These are phyloP conservation scores for Bradynema listronoti DNA, from an alignment of 1,140 invertebrate species.

Conservation along the genomic window DNA sequence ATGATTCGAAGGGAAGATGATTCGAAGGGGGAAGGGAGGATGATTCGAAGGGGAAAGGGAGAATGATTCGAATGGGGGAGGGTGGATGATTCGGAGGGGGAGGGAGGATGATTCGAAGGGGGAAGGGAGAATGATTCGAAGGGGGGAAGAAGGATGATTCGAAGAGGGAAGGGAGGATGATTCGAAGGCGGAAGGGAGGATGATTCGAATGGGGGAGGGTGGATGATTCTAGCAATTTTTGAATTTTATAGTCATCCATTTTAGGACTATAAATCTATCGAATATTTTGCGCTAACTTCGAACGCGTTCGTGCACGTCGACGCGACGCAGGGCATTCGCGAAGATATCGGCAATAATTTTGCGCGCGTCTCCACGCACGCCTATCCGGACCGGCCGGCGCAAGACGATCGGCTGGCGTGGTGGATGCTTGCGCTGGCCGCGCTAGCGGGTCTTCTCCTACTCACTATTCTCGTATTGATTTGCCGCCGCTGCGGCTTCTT, in stretches of 20 bases:
- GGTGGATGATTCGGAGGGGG: no score
- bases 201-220: no score
- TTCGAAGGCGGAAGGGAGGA: no score
- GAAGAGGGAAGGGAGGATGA: no score
- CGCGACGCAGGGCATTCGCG: constrained; percentile 42
- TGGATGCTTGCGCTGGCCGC: constrained; percentile 42
- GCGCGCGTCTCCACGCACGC: constrained; percentile 39
- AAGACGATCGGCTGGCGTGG: constrained; percentile 29
- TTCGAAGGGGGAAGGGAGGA: no score
- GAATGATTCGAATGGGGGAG: no score
- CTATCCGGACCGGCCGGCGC: constrained; percentile 40
- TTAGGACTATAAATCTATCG: constrained; percentile 39
- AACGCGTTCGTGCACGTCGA: constrained; percentile 45
- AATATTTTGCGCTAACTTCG: constrained; percentile 43
- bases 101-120: no score
- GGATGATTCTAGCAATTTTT: constrained; percentile 5
- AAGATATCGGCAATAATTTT: constrained; percentile 42
- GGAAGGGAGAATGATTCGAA: no score
- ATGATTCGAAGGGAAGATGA: no score
- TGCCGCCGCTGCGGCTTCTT: constrained; percentile 41
- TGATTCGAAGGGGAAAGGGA: no score
- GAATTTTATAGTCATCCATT: constrained; percentile 14
- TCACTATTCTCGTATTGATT: constrained; percentile 28
- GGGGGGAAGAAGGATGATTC: no score
- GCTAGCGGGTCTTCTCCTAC: constrained; percentile 32